These are phyloP conservation scores for Catocala sponsa DNA, from an alignment of 2,888 invertebrate genomes.

Conservation along the genomic window DNA sequence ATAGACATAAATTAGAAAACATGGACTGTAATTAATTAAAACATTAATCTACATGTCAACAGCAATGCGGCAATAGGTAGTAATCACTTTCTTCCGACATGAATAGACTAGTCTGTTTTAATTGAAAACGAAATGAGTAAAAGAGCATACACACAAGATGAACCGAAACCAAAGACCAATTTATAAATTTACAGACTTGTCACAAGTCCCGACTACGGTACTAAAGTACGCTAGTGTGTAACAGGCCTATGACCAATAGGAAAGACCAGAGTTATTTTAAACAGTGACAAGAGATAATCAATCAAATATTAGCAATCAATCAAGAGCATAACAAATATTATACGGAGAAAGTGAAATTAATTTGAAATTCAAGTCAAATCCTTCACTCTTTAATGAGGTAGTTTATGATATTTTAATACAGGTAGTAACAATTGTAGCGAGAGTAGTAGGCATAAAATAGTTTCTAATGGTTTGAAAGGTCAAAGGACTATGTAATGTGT, in stretches of 20 bases:
- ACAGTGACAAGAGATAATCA: conserved; percentile 46
- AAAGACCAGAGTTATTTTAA: conserved; percentile 40
- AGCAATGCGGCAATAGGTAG: conserved; percentile 10
- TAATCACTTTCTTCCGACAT: conserved; percentile 10
- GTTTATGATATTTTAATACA: conserved; percentile 59
- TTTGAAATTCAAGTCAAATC: conserved; percentile 54
- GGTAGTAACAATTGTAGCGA: conserved; percentile 41
- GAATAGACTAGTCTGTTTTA: not conserved
- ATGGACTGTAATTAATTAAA: conserved; percentile 11
- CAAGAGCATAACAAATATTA: conserved; percentile 61
- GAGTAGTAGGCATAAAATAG: conserved; percentile 32
- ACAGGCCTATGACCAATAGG: conserved; percentile 15
- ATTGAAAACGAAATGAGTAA: conserved; percentile 12
- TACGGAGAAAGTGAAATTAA: conserved; percentile 51
- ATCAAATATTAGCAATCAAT: conserved; percentile 66
- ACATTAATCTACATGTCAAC: conserved; percentile 31
- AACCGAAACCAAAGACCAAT: not conserved
- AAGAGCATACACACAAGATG: not conserved
- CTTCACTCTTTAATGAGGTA: conserved; percentile 73
- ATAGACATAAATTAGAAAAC: not conserved
- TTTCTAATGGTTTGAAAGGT: conserved; percentile 42
- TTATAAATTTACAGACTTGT: not conserved
- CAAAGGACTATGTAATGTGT: conserved; percentile 34
- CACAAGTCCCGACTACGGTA: not conserved
- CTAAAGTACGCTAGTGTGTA: not conserved